Evolutionary conservation across 2,797 vertebrate species (phyloP).

Genomic region (Mormyrops boulengeri): DNA sequence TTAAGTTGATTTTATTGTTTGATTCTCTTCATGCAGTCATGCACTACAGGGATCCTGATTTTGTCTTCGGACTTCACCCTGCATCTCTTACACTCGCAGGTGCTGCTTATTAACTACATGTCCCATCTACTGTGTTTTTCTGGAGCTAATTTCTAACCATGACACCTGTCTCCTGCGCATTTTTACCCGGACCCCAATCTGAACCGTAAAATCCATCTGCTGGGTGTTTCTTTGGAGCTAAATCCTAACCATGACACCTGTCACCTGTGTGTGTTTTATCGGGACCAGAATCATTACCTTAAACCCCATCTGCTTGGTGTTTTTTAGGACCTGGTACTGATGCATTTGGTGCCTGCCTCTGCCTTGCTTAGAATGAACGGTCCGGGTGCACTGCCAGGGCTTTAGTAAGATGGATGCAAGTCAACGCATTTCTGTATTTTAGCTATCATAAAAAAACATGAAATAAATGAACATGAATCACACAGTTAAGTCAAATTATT

Average conservation of each 20-base stretch:
- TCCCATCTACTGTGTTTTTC: background rate
- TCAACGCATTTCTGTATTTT: background rate
- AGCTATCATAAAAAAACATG: background rate
- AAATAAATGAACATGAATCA: background rate
- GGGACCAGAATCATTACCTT: background rate
- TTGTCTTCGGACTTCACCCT: background rate
- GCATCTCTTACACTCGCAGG: background rate
- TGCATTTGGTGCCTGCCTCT: background rate
- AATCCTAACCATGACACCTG: background rate
- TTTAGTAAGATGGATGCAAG: background rate
- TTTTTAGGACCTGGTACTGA: background rate
- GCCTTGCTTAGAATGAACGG: background rate
- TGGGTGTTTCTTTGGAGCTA: background rate
- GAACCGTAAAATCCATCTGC: background rate
- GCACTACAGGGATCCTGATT: background rate
- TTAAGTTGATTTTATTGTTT: background rate
- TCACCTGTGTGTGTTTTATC: background rate
- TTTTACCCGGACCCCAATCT: background rate
- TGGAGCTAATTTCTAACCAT: background rate
- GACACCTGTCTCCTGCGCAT: background rate
- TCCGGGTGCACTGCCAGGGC: background rate
- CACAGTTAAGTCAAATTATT: background rate
- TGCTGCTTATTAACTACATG: background rate
- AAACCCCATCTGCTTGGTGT: background rate
- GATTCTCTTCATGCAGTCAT: background rate